A percentile compares a stretch with the other conserved stretches of the same genome.
phyloP scores from a whole-genome alignment of 2,888 invertebrate genomes.

The Rotaria sp. region DNA sequence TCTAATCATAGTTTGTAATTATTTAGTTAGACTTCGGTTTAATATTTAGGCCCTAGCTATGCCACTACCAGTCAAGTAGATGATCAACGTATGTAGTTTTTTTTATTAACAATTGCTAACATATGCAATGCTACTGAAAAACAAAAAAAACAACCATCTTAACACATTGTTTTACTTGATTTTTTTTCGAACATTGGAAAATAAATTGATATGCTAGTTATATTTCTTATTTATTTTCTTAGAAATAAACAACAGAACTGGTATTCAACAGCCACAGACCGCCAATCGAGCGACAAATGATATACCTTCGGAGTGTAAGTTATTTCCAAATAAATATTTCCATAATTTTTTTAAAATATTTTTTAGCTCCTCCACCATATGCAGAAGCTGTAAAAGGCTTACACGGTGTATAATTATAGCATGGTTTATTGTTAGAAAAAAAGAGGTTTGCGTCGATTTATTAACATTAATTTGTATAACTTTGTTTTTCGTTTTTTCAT shows the following conservation, averaged over 20 bases:
- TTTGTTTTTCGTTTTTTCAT: background rate
- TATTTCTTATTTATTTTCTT: background rate
- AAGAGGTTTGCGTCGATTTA: background rate
- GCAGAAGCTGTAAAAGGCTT: background rate
- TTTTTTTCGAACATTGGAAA: no score
- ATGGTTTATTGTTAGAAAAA: background rate
- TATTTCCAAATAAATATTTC: background rate
- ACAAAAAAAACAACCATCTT: no score
- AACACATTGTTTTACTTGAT: no score
- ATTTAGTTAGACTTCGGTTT: background rate
- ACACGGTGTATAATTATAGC: background rate
- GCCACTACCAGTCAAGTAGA: background rate
- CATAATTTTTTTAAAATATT: background rate
- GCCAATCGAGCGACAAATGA: background rate
- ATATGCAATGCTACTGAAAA: background rate
- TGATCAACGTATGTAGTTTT: background rate
- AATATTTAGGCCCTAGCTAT: background rate
- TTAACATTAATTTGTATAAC: background rate
- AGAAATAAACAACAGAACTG: background rate
- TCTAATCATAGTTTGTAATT: background rate
- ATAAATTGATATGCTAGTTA: no score
- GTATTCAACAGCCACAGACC: background rate
- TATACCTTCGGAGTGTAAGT: background rate
- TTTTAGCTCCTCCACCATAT: background rate
- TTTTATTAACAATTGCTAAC: background rate